Base-by-base conservation (phyloP, 2,797 vertebrate species). In the Natrix natrix region DNA sequence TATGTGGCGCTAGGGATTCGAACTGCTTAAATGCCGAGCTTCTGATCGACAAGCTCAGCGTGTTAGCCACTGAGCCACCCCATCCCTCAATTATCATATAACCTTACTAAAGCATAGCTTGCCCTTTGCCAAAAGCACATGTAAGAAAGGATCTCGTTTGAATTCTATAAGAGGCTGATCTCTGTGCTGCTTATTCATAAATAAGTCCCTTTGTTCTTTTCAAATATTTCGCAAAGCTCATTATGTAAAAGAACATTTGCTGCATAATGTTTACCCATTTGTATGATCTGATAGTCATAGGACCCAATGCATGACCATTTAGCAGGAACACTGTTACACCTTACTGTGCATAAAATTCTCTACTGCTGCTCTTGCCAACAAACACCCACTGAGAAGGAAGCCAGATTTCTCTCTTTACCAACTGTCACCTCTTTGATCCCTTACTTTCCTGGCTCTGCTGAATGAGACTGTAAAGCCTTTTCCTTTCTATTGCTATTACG, bases 131-230 rank as follows among this genome's bases (percentile, higher is more conserved):
- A 91, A 48, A 91, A 89, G 89, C 74, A 87, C 37, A 87, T 11
- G 28, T 3, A 61, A 94, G 91, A 93, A 78, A 4, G 7, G 32
- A 8, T 66, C 59, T 90, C 66, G 37, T 10, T 74, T 78, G 89
- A 90, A 93, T 92, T 94, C 86, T 93, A 92, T 90, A 91, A 86
- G 5, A 92, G 0, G 93, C 74, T 92, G 63, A 88, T 95, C 12
- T 90, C 22, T 91, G 57, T n/a, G 54, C 57, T 63, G 2, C 93
- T 94, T 94, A 92, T 94, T 92, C 86, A 91, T 89, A 95, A 94
- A 89, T 91, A 94, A 89, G 92, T 89, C 43, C 94, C 4, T 93
- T 87, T 69, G 16, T 66, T 93, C 43, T 94, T 93, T 93, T 93
- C 86, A 92, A 92, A 94, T 0, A 24, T 69, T 52, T 90, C 52